Conservation (phyloP, 2,888 invertebrate species). For the Diadromus collaris region DNA sequence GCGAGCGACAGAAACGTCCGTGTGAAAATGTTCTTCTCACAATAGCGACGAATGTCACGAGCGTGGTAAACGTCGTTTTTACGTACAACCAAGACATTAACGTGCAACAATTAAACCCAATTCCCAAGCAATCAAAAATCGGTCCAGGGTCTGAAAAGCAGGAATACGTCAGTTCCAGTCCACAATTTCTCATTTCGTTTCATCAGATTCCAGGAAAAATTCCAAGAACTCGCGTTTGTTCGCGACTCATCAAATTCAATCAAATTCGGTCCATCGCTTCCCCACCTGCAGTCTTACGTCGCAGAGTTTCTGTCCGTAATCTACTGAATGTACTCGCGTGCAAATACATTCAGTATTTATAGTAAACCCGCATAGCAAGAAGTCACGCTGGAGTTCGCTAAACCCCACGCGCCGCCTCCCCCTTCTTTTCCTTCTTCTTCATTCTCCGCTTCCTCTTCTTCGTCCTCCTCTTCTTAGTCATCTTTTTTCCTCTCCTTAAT, state of each 20-base stretch:
- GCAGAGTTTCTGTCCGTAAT: neutral
- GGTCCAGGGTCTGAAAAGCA: neutral
- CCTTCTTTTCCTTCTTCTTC: slow-evolving; percentile 2
- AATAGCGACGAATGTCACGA: neutral
- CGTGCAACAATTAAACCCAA: neutral
- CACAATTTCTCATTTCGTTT: neutral
- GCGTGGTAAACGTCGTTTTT: neutral
- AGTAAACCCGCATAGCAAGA: slow-evolving; percentile 24
- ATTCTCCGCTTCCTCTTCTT: neutral
- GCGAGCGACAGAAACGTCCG: neutral
- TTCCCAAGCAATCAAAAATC: neutral
- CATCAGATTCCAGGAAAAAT: neutral
- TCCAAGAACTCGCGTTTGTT: neutral
- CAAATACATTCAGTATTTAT: slow-evolving; percentile 7
- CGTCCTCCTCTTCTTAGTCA: neutral
- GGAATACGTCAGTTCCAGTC: slow-evolving; percentile 7
- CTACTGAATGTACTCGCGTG: neutral
- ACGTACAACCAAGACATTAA: neutral
- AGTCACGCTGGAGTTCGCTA: slow-evolving; percentile 56
- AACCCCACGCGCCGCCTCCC: slow-evolving; percentile 47
- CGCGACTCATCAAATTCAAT: neutral
- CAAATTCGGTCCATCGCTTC: neutral
- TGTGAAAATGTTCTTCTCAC: neutral
- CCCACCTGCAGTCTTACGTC: neutral
- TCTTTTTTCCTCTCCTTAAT: neutral